phyloP scores from a whole-genome alignment of 2,888 invertebrate genomes.

The Capitulum mitella region DNA sequence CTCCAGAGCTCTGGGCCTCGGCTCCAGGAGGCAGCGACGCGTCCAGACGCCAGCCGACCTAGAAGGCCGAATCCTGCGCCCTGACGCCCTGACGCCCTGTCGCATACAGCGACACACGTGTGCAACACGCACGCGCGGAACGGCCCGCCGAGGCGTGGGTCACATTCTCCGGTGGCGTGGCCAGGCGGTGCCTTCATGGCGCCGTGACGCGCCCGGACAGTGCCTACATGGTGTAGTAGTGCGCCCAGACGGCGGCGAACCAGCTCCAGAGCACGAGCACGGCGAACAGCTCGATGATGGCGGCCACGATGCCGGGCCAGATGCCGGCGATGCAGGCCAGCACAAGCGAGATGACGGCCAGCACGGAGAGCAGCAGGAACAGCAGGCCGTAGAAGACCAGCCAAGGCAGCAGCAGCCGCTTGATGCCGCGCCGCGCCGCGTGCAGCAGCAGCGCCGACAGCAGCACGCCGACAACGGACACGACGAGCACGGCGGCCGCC shows the following conservation, averaged over 20 bases:
- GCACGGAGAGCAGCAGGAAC: neutral
- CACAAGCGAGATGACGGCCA: neutral
- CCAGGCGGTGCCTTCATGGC: too few species aligned
- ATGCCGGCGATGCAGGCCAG: neutral
- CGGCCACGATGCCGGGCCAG: neutral
- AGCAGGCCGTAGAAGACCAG: conserved; percentile 18
- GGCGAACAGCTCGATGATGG: neutral
- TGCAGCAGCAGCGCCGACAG: conserved; percentile 1
- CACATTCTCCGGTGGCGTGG: too few species aligned
- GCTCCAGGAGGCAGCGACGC: too few species aligned
- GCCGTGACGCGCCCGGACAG: neutral
- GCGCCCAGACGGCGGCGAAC: conserved; percentile 4
- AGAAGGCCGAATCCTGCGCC: too few species aligned
- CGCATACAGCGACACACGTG: too few species aligned
- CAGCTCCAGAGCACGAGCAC: conserved; percentile 6
- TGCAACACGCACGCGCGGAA: too few species aligned
- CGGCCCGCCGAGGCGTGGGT: too few species aligned
- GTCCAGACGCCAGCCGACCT: too few species aligned
- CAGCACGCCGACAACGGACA: neutral
- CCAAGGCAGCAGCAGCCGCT: neutral
- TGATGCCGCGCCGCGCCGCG: neutral
- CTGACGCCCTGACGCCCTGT: too few species aligned
- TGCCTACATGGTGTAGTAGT: neutral
- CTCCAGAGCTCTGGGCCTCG: too few species aligned
- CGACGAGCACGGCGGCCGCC: neutral